Percentiles rank a stretch among this genome's conserved stretches.
Evolutionary conservation across 2,113 vertebrate species (phyloP).

Genomic region (Leptobrachium leishanense): DNA sequence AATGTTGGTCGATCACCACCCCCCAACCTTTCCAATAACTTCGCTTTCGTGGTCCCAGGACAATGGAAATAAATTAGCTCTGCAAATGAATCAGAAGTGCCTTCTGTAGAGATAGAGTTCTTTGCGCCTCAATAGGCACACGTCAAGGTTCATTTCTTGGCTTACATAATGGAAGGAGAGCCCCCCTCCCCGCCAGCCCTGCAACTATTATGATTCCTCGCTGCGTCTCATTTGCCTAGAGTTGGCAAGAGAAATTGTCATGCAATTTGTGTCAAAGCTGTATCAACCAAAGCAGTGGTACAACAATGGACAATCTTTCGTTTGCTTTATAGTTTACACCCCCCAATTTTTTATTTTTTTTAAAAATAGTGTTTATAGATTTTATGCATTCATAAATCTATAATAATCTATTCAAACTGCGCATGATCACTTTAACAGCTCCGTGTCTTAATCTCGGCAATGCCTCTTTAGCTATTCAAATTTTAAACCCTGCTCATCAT

Average conservation of each 20-base stretch:
- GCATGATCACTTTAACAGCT: too few relatives aligned
- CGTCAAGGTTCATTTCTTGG: conserved; percentile 29
- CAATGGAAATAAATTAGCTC: conserved; percentile 20
- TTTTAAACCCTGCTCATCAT: too few relatives aligned
- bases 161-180: not conserved
- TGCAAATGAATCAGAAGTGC: not conserved
- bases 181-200: conserved; percentile 26
- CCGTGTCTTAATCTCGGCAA: too few relatives aligned
- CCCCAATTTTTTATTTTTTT: too few relatives aligned
- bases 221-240: conserved; percentile 4
- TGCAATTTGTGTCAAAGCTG: conserved; percentile 43
- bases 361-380: too few relatives aligned
- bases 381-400: too few relatives aligned
- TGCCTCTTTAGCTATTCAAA: too few relatives aligned
- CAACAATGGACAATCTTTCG: not conserved
- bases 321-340: too few relatives aligned
- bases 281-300: conserved; percentile 14
- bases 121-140: accelerated
- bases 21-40: not conserved
- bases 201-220: conserved; percentile 32
- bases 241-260: conserved; percentile 45
- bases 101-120: conserved; percentile 20
- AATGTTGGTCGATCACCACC: not conserved
- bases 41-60: not conserved
- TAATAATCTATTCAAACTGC: too few relatives aligned